Evolutionary conservation across 2,888 invertebrate genomes (phyloP).

Genomic region (Drosophila tanythrix): DNA sequence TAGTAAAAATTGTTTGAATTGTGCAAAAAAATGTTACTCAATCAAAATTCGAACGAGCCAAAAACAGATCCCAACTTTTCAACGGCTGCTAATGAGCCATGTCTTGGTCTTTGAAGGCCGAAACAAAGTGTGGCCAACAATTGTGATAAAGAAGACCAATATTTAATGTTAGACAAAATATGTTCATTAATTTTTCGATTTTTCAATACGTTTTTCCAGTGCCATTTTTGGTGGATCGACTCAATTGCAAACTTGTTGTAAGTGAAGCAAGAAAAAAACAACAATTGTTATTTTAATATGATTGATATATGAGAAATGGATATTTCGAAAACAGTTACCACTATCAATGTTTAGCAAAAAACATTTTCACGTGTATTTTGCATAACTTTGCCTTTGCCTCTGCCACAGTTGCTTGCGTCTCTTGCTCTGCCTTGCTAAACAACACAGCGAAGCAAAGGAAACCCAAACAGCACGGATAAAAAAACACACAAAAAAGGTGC

Average conservation of each 20-base stretch:
- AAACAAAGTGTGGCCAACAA: not conserved
- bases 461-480: not conserved
- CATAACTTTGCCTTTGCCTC: not conserved
- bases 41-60: not conserved
- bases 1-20: not conserved
- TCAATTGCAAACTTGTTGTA: not conserved
- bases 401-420: not conserved
- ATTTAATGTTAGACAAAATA: not conserved
- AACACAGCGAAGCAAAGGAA: not conserved
- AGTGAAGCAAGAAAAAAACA: not conserved
- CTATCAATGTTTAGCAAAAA: not conserved
- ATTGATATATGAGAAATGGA: not conserved
- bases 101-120: not conserved
- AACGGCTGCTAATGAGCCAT: too few relatives aligned
- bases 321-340: not conserved
- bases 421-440: not conserved
- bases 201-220: not conserved
- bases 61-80: not conserved
- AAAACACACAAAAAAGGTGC: not conserved
- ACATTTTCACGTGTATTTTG: slow-evolving; percentile 13
- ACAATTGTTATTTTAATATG: not conserved
- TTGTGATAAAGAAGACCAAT: not conserved
- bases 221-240: not conserved
- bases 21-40: not conserved
- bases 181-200: not conserved